These are phyloP conservation scores for Ariopsis seemanni DNA, from an alignment of 2,113 vertebrate species.

Conservation along the genomic window DNA sequence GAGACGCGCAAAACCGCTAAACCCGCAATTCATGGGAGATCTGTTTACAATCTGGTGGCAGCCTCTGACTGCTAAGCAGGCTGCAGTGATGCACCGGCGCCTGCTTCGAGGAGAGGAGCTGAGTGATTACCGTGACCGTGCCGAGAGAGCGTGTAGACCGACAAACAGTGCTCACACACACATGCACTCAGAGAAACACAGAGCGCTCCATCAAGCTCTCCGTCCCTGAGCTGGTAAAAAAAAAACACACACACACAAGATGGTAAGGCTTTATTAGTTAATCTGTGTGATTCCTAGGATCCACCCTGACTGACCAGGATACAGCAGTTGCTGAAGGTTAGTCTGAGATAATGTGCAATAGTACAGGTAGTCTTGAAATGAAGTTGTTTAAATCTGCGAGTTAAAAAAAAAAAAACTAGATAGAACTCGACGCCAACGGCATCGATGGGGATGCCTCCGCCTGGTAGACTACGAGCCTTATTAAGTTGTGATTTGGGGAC, in stretches of 20 bases:
- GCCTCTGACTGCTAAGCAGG: conserved; percentile 78
- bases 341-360: not conserved
- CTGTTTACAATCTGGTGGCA: conserved; percentile 79
- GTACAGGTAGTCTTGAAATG: not conserved
- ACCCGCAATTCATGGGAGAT: conserved; percentile 80
- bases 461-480: too few relatives aligned
- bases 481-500: too few relatives aligned
- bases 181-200: not conserved
- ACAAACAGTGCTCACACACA: conserved; percentile 29
- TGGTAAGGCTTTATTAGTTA: conserved; percentile 7
- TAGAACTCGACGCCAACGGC: not conserved
- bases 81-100: conserved; percentile 70
- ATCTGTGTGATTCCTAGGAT: conserved; percentile 4
- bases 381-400: not conserved
- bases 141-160: conserved; percentile 33
- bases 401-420: not conserved
- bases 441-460: too few relatives aligned
- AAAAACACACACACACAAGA: not conserved
- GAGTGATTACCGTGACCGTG: conserved; percentile 73
- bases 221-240: conserved; percentile 3
- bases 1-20: conserved; percentile 79
- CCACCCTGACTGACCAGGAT: not conserved
- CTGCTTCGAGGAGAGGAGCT: conserved; percentile 74
- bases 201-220: not conserved
- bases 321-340: not conserved